Evolutionary conservation across 2,113 vertebrate species (phyloP), one percentile per base, ranked within the genome.

Genomic region (Laterallus jamaicensis): DNA sequence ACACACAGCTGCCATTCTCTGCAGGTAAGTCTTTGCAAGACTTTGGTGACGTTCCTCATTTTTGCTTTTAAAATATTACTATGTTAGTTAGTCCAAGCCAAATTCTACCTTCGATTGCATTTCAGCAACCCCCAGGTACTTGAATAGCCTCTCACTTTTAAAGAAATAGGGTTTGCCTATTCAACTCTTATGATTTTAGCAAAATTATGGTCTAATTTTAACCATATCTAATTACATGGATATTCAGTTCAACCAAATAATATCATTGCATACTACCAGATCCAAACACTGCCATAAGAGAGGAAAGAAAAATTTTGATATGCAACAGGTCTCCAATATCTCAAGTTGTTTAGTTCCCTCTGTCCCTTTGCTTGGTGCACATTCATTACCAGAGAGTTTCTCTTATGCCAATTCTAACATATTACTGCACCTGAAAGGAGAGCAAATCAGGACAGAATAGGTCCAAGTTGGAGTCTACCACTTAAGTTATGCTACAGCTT

Each of bases 1-100:
- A 96, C 26, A 98, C 98, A 28, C 98, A 98, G 95, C 94, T 99
- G 79, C 99, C 99, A 5, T 63, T 99, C 73, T 99, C 98, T 29
- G 98, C 98, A 96, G 84, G 99, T 99, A 90, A 92, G 91, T 62
- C 49, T 73, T 50, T 75, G 54, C 9, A 74, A 92, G 32, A 47
- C 8, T 69, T 35, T 6, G 40, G 29, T n/a, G 50, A 44, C 11
- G 6, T 60, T 91, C 59, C 16, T 79, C 3, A 11, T 10, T 47
- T 88, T 88, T 90, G 5, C 52, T 18, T 90, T 77, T 13, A 31
- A 75, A 42, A 29, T 54, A 7, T 39, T 81, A 73, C 59, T 76
- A 16, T 5, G 16, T 28, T 2, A 5, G 11, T 69, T 87, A 49
- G 69, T 64, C 12, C 58, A 52, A 78, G 52, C 18, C 35, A 70